Evolutionary conservation across 2,797 vertebrate genomes (phyloP).

Genomic region (Luscinia luscinia): DNA sequence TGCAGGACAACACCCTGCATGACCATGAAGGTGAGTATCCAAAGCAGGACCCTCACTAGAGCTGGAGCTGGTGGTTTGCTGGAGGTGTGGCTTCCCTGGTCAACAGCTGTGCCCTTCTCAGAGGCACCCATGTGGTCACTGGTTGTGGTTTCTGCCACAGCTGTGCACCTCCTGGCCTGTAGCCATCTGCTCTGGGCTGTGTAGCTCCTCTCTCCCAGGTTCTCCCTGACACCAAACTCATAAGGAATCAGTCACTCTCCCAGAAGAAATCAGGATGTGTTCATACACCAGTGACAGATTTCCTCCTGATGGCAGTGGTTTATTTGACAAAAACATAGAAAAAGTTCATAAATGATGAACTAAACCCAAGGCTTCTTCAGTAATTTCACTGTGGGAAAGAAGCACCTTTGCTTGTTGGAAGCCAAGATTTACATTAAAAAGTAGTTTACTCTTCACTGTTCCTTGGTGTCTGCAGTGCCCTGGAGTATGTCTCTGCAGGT

Average conservation of each 20-base stretch:
- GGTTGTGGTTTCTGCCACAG: not conserved
- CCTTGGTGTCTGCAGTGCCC: not conserved
- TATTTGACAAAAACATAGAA: not conserved
- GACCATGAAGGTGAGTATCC: not conserved
- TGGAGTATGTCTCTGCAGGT: not conserved
- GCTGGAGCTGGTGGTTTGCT: not conserved
- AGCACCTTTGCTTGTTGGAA: not conserved
- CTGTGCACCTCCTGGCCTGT: not conserved
- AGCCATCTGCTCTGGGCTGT: not conserved
- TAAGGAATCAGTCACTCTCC: accelerated
- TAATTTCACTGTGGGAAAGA: not conserved
- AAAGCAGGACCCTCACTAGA: not conserved
- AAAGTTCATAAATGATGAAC: not conserved
- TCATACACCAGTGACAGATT: not conserved
- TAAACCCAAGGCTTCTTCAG: not conserved
- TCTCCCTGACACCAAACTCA: too few species aligned
- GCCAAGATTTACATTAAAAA: not conserved
- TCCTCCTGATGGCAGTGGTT: not conserved
- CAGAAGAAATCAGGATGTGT: not conserved
- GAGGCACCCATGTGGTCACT: not conserved
- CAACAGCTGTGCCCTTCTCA: not conserved
- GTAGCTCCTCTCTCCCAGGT: not conserved
- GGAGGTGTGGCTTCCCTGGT: not conserved
- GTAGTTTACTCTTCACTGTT: not conserved
- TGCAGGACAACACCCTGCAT: not conserved